Evolutionary conservation across 2,888 invertebrate genomes (phyloP).

Genomic region (Ophonus ardosiacus): DNA sequence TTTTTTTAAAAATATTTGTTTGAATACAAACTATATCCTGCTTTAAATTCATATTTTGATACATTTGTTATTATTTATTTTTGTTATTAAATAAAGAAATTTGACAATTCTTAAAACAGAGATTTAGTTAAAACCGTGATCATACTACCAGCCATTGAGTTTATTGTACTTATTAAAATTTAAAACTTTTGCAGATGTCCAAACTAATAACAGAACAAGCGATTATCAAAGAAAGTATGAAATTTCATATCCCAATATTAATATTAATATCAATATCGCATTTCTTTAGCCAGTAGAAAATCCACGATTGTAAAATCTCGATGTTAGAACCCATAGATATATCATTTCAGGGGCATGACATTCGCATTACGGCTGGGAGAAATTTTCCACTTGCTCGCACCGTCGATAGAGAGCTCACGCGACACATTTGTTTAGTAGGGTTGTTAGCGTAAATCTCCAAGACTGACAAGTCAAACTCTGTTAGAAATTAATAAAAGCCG

Average conservation of each 20-base stretch:
- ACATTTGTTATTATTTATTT: too few species aligned
- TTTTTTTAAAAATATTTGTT: too few species aligned
- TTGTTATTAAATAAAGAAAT: too few species aligned
- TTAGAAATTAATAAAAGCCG: conserved; percentile 61
- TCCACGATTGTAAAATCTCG: not conserved
- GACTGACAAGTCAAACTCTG: conserved; percentile 48
- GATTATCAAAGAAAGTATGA: conserved; percentile 18
- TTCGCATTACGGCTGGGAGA: not conserved
- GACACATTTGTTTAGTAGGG: conserved; percentile 48
- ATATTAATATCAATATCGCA: not conserved
- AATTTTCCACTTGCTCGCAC: not conserved
- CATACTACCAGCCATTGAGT: too few species aligned
- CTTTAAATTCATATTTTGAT: too few species aligned
- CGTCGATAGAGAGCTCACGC: not conserved
- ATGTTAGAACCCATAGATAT: not conserved
- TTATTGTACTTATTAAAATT: not conserved
- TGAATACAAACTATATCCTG: too few species aligned
- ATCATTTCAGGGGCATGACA: not conserved
- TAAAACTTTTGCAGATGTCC: not conserved
- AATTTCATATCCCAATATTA: conserved; percentile 31
- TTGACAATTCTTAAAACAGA: too few species aligned
- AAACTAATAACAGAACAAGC: conserved; percentile 11
- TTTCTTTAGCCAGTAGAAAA: not conserved
- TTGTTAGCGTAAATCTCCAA: not conserved
- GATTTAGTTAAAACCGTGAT: too few species aligned